phyloP scores from a whole-genome alignment of 2,797 vertebrate genomes.

The Chelon labrosus region DNA sequence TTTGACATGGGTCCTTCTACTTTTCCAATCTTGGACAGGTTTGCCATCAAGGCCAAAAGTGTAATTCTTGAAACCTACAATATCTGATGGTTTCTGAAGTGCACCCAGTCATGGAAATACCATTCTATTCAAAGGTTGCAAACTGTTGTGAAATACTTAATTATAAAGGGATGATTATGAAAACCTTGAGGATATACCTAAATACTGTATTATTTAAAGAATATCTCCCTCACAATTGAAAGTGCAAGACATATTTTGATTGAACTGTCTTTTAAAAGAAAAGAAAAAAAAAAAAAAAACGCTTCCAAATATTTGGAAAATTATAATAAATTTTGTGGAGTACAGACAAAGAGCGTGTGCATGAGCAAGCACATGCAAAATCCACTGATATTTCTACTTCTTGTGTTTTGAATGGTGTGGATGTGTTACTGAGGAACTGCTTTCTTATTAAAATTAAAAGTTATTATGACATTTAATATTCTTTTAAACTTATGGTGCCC shows the following conservation, averaged over 20 bases:
- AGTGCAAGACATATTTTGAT: slow-evolving; percentile 75
- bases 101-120: slow-evolving; percentile 46
- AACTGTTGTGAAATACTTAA: slow-evolving; percentile 56
- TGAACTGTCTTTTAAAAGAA: slow-evolving; percentile 62
- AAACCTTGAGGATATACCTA: slow-evolving; percentile 52
- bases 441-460: slow-evolving; percentile 68
- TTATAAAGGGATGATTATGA: slow-evolving; percentile 44
- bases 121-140: slow-evolving; percentile 46
- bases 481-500: slow-evolving; percentile 69
- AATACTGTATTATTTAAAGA: slow-evolving; percentile 67
- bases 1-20: slow-evolving; percentile 56
- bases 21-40: slow-evolving; percentile 56
- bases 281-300: background rate
- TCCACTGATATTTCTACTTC: slow-evolving; percentile 75
- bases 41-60: slow-evolving; percentile 40
- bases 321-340: slow-evolving; percentile 55
- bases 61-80: slow-evolving; percentile 46
- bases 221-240: slow-evolving; percentile 52
- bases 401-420: slow-evolving; percentile 71
- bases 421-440: slow-evolving; percentile 62
- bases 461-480: slow-evolving; percentile 63
- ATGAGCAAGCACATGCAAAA: slow-evolving; percentile 66
- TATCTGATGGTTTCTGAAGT: slow-evolving; percentile 63
- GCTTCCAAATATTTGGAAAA: slow-evolving; percentile 65
- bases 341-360: slow-evolving; percentile 65